Evolutionary conservation across 2,888 invertebrate genomes (phyloP).

Genomic region (Eurois occulta): DNA sequence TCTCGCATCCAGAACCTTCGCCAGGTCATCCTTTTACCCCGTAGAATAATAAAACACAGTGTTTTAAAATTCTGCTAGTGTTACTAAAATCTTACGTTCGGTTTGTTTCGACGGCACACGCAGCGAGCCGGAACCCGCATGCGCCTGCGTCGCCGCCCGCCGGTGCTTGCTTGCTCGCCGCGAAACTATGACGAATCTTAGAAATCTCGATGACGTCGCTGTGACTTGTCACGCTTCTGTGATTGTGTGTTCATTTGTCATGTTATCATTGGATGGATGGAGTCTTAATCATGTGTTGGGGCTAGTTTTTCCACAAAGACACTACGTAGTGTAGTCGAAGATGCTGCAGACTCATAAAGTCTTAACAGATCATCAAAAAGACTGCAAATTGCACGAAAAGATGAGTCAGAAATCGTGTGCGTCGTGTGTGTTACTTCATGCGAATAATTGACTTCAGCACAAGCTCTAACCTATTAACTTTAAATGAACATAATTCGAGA

Average conservation of each 20-base stretch:
- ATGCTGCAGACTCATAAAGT: neutral
- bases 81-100: constrained; percentile 37
- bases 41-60: neutral
- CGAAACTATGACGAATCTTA: constrained; percentile 63
- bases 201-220: constrained; percentile 53
- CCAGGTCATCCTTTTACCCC: neutral
- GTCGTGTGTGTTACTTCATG: neutral
- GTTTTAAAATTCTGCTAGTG: neutral
- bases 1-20: neutral
- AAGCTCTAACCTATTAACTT: neutral
- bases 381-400: neutral
- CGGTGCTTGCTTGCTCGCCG: constrained; percentile 28
- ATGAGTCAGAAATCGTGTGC: neutral
- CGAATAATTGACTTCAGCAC: neutral
- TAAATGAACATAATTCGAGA: neutral
- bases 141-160: neutral
- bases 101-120: constrained; percentile 37
- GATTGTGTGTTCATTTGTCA: constrained; percentile 40
- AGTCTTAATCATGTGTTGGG: neutral
- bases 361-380: neutral
- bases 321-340: neutral
- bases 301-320: neutral
- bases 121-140: constrained; percentile 52
- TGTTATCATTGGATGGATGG: constrained; percentile 4
- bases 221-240: constrained; percentile 44